Conservation (phyloP, 2,797 vertebrate species). For the Squalus acanthias region DNA sequence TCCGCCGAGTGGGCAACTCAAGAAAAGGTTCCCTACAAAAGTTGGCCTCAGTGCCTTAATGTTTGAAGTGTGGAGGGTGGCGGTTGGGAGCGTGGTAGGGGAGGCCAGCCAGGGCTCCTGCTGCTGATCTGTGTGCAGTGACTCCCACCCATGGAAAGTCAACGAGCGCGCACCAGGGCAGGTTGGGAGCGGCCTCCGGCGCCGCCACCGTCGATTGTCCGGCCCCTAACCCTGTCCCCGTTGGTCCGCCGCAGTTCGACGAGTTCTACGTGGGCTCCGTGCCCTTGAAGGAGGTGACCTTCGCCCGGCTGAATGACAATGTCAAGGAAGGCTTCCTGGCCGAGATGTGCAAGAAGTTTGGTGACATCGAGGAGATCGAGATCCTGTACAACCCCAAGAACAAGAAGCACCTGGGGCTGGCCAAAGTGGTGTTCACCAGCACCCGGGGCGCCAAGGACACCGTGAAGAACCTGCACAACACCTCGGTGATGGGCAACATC, state of each 20-base stretch:
- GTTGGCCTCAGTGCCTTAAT: too few species aligned
- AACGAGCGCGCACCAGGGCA: too few species aligned
- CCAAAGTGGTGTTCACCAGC: conserved; percentile 89
- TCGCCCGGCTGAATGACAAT: conserved; percentile 87
- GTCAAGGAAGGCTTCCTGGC: conserved; percentile 84
- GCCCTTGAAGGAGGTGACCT: conserved; percentile 89
- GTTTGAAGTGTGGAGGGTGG: too few species aligned
- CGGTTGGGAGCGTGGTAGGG: too few species aligned
- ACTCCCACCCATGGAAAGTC: too few species aligned
- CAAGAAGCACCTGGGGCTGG: conserved; percentile 95
- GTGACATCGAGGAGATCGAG: conserved; percentile 87
- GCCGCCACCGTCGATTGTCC: too few species aligned
- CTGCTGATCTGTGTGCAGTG: too few species aligned
- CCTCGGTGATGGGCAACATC: conserved; percentile 96
- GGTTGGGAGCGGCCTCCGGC: too few species aligned
- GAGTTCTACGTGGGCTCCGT: conserved; percentile 87
- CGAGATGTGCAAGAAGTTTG: conserved; percentile 87
- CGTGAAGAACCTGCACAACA: conserved; percentile 90
- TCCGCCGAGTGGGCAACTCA: too few species aligned
- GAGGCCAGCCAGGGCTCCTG: too few species aligned
- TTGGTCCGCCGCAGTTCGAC: conserved; percentile 64
- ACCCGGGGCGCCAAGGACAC: conserved; percentile 87
- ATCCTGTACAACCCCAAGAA: conserved; percentile 91
- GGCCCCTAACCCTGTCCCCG: not conserved
- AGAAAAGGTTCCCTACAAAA: too few species aligned